Conservation (phyloP, 2,797 vertebrate species). For the Crocodylus rhombifer region DNA sequence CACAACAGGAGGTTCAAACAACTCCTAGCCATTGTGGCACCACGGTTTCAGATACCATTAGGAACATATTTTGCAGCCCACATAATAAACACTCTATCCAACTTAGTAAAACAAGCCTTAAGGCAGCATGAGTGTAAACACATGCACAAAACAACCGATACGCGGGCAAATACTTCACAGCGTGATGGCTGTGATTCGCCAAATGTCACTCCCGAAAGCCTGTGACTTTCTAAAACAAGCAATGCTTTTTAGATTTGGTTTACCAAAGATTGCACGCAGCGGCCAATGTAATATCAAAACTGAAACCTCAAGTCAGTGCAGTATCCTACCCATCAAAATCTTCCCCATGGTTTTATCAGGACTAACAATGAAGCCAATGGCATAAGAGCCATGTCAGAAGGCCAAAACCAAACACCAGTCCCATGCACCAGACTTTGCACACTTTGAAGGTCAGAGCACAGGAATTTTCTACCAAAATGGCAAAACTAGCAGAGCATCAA, state of each 20-base stretch:
- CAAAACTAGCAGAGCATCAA: conserved; percentile 12
- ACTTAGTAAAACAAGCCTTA: conserved; percentile 64
- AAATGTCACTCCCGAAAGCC: conserved; percentile 55
- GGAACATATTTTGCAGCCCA: conserved; percentile 76
- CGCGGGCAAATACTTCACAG: conserved; percentile 64
- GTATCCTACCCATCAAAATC: conserved; percentile 41
- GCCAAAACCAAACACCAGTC: conserved; percentile 39
- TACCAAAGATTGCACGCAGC: conserved; percentile 52
- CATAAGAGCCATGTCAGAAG: background rate
- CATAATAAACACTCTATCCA: conserved; percentile 73
- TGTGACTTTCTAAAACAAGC: conserved; percentile 62
- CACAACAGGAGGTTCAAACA: conserved; percentile 48
- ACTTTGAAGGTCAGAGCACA: background rate
- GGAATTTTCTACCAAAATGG: conserved; percentile 14
- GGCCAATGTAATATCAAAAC: conserved; percentile 59
- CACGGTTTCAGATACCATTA: conserved; percentile 60
- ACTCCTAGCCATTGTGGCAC: conserved; percentile 75
- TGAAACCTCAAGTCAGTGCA: conserved; percentile 65
- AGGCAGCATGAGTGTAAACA: conserved; percentile 69
- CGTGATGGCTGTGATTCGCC: conserved; percentile 47
- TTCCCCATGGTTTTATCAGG: conserved; percentile 65
- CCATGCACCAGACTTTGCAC: background rate
- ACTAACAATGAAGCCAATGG: conserved; percentile 38
- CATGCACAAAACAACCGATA: conserved; percentile 53
- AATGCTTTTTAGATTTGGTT: conserved; percentile 55